Base-by-base conservation (phyloP, 2,113 vertebrate genomes). In the Triplophysa tibetana region DNA sequence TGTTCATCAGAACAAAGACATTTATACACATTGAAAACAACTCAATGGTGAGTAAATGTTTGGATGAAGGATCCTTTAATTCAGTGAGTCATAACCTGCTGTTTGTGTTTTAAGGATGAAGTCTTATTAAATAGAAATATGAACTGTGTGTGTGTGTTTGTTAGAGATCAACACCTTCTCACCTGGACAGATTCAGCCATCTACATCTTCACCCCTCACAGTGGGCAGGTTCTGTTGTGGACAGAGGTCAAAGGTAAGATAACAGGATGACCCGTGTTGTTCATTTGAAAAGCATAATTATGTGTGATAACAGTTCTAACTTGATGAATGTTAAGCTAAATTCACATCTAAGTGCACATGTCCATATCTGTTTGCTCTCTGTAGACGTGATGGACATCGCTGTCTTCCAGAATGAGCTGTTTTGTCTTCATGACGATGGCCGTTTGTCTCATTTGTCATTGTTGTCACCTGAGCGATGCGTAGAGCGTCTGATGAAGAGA, bases 141-240 rank as follows among this genome's bases (percentile, higher is more conserved):
- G 16, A 24, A 10, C 33, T 19, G 19, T 24, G 52, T 48, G 64
- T 24, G 16, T 77, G 62, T 70, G 6, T 73, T 48, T 75, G 88
- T 17, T 69, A 99, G 98, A 86, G 97, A 99, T 70, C 96, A 97
- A 73, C 95, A 94, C 87, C 85, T 99, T 74, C 86, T 98, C 88
- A 96, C 95, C 23, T 99, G 98, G 98, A 97, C 96, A 23, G 95
- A 96, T 85, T 94, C 90, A 80, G 96, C 95, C 65, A 93, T 99
- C 91, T 99, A 96, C 85, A 86, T 99, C 88, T 97, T 99, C 52
- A 91, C 96, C 79, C 98, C 97, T 79, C 96, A 97, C 86, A 97
- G 91, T 12, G 92, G 96, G 81, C 95, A 99, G 85, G 93, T 99
- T 80, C 94, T 99, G 64, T 93, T 99, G 43, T 99, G 98, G 97